Evolutionary conservation across 2,113 vertebrate species (phyloP).

Genomic region (Corythaeola cristata): DNA sequence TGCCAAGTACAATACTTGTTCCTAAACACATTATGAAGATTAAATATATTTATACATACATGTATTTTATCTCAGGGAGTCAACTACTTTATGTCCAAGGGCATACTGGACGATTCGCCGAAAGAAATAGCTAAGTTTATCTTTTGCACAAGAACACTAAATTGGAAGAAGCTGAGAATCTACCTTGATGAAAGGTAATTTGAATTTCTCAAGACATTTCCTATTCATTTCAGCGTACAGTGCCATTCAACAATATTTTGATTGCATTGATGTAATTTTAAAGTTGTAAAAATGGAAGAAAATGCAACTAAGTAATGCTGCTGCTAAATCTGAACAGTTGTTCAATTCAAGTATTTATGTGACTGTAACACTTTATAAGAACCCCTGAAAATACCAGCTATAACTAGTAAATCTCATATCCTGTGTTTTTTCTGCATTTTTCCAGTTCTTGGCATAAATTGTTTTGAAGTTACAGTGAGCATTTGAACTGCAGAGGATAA

Average conservation of each 20-base stretch:
- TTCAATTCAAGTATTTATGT: neutral
- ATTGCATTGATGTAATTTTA: neutral
- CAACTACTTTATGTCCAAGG: slow-evolving; percentile 95
- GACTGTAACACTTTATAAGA: neutral
- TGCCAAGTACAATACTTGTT: slow-evolving; percentile 18
- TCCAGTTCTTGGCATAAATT: neutral
- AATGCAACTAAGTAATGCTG: neutral
- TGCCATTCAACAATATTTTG: neutral
- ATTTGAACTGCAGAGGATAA: neutral
- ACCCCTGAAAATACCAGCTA: neutral
- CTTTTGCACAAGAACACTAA: slow-evolving; percentile 95
- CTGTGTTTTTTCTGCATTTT: neutral
- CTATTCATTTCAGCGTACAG: neutral
- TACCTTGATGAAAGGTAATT: slow-evolving; percentile 95
- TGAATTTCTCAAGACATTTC: neutral
- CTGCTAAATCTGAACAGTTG: neutral
- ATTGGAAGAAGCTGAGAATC: slow-evolving; percentile 98
- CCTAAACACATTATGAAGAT: neutral
- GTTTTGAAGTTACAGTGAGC: neutral
- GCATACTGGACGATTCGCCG: slow-evolving; percentile 91
- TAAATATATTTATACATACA: slow-evolving; percentile 39
- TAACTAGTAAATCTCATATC: neutral
- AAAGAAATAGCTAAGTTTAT: slow-evolving; percentile 98
- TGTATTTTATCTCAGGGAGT: slow-evolving; percentile 85
- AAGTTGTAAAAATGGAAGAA: neutral